phyloP scores from a whole-genome alignment of 2,888 invertebrate genomes.

The Himalopsyche anomala region DNA sequence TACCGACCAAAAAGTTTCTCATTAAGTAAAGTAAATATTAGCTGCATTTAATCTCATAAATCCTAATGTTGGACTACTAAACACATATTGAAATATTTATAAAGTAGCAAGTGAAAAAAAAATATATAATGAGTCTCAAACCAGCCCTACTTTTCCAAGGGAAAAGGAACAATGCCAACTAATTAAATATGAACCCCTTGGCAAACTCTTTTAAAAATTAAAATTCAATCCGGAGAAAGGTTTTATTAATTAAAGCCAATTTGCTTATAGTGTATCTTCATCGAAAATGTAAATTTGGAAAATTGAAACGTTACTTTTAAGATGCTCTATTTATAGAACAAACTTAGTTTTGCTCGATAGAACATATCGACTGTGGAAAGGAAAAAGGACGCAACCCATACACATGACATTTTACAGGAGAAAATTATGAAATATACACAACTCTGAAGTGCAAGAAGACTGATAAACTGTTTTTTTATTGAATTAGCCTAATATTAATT shows the following conservation, averaged over 20 bases:
- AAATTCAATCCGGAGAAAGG: conserved; percentile 59
- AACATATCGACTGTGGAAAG: too few species aligned
- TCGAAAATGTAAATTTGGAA: conserved; percentile 7
- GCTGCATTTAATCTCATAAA: background rate
- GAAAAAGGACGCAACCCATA: too few species aligned
- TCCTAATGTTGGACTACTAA: background rate
- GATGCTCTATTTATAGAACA: too few species aligned
- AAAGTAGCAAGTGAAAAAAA: background rate
- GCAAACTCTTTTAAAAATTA: conserved; percentile 59
- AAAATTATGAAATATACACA: too few species aligned
- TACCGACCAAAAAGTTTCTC: too few species aligned
- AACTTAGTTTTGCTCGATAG: too few species aligned
- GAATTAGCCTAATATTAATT: too few species aligned
- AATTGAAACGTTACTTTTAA: background rate
- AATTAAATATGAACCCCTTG: conserved; percentile 59
- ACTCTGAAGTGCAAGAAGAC: too few species aligned
- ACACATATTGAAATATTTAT: background rate
- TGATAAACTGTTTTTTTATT: too few species aligned
- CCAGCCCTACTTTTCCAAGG: background rate
- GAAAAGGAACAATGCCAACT: conserved; percentile 45
- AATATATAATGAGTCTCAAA: background rate
- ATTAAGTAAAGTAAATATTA: too few species aligned
- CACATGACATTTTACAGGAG: too few species aligned
- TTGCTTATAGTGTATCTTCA: background rate
- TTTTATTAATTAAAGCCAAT: conserved; percentile 40